Base-by-base conservation (phyloP, 2,888 invertebrate genomes). In the Temnothorax unifasciatus region DNA sequence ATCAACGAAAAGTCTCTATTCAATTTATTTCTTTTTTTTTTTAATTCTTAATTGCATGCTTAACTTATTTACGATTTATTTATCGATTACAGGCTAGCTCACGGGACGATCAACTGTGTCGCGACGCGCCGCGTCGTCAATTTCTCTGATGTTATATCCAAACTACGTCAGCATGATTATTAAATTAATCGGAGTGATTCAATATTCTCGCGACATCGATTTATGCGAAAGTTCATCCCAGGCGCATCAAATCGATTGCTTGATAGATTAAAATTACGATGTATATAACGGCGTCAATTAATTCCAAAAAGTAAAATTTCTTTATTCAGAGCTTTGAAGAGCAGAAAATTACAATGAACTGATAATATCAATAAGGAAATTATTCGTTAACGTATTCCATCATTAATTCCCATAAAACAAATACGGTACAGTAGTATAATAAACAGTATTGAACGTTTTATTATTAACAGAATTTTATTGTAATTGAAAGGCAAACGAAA, bases 41-140 rank as follows among this genome's bases (percentile, higher is more conserved):
- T 25, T 25, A 25, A 21, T 59, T 59, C 15, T 73, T 73, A 82
- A 44, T 82, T 82, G 25, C 71, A 59, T 71, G 71, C 82, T 82
- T 82, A 82, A 74, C 21, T 82, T 82, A 82, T 38, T 73, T 82
- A 74, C 74, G 74, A 64, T 54, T 44, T 71, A 73, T 74, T 82
- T 52, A 50, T 52, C 29, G 41, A 73, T 61, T 82, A 82, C 82
- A 63, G n/a, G 18, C 74, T 82, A 82, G 3, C n/a, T 77, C 77
- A 77, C 77, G 9, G 44, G 54, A 77, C 66, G 77, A 77, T 77
- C 77, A 54, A 77, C 54, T 63, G 61, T 61, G 61, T 74, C 82
- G 73, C 82, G 82, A 59, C 69, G 59, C 79, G 59, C 25, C 63
- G 44, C 52, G 63, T 83, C 63, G 47, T 50, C 38, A 66, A 85